These are phyloP conservation scores for Listronotus oregonensis DNA, from an alignment of 1,140 invertebrate species.

Conservation along the genomic window DNA sequence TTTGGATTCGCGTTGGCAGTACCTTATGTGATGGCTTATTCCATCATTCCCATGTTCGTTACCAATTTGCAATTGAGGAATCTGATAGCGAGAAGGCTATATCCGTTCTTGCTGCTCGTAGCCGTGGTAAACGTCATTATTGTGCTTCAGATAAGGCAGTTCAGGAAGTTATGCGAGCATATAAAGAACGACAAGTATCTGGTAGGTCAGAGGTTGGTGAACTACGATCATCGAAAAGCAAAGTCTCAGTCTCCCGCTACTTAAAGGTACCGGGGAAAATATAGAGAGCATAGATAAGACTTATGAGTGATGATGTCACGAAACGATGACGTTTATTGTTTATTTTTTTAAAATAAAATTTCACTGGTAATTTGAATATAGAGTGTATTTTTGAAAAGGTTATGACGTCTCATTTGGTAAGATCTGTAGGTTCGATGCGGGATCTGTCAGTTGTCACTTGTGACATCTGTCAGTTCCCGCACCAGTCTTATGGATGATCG, in stretches of 20 bases:
- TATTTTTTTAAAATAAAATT: too few relatives aligned
- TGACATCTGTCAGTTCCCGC: too few relatives aligned
- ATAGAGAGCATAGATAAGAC: not conserved
- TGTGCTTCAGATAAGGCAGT: conserved; percentile 81
- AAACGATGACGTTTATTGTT: too few relatives aligned
- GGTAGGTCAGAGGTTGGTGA: conserved; percentile 91
- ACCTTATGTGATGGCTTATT: conserved; percentile 87
- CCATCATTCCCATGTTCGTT: conserved; percentile 80
- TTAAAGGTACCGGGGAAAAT: not conserved
- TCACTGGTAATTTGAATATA: too few relatives aligned
- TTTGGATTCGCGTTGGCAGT: conserved; percentile 86
- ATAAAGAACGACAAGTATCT: conserved; percentile 99
- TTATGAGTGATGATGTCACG: too few relatives aligned
- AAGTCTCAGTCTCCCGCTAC: conserved; percentile 21
- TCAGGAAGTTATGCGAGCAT: conserved; percentile 93
- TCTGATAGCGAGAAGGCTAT: conserved; percentile 83
- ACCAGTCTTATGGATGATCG: not conserved
- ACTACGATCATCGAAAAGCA: conserved; percentile 82
- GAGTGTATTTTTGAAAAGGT: too few relatives aligned
- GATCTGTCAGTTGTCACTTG: too few relatives aligned
- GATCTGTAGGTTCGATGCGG: too few relatives aligned
- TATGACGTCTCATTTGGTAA: too few relatives aligned
- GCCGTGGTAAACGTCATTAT: conserved; percentile 71
- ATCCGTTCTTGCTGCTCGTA: conserved; percentile 84
- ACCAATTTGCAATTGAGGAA: conserved; percentile 74